Conservation (phyloP, 2,113 vertebrate genomes). For the Amblyornis subalaris region DNA sequence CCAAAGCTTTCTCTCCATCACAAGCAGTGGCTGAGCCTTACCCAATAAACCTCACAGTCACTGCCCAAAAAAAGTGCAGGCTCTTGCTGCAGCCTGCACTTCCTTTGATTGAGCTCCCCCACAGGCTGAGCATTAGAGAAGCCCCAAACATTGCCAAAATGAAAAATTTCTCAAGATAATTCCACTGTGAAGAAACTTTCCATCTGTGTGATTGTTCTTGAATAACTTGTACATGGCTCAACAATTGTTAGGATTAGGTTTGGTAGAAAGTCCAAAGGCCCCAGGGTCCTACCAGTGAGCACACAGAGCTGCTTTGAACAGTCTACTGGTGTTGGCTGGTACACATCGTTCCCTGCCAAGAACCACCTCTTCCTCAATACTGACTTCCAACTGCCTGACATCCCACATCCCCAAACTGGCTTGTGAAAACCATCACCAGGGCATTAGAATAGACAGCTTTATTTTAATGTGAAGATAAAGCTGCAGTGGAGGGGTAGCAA, state of each 20-base stretch:
- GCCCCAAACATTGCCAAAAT: neutral
- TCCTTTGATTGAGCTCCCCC: neutral
- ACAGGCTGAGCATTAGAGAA: neutral
- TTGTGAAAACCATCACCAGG: neutral
- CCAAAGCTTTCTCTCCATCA: neutral
- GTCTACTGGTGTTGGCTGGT: neutral
- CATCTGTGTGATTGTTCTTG: neutral
- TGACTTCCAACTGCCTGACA: neutral
- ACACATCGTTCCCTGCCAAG: accelerated
- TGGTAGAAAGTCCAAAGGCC: neutral
- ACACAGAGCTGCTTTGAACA: neutral
- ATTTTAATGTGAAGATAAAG: neutral
- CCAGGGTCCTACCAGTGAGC: neutral
- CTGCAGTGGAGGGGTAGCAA: neutral
- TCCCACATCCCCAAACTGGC: accelerated
- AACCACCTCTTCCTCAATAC: accelerated
- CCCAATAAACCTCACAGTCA: neutral
- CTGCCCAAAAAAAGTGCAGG: neutral
- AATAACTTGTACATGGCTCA: neutral
- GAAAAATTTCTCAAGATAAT: neutral
- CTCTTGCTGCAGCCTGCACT: neutral
- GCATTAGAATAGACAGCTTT: neutral
- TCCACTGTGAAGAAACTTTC: neutral
- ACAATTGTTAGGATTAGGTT: neutral
- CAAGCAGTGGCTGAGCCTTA: neutral